These are phyloP conservation scores for Rhodeus uyekii DNA, from an alignment of 2,797 vertebrate species.

Conservation along the genomic window DNA sequence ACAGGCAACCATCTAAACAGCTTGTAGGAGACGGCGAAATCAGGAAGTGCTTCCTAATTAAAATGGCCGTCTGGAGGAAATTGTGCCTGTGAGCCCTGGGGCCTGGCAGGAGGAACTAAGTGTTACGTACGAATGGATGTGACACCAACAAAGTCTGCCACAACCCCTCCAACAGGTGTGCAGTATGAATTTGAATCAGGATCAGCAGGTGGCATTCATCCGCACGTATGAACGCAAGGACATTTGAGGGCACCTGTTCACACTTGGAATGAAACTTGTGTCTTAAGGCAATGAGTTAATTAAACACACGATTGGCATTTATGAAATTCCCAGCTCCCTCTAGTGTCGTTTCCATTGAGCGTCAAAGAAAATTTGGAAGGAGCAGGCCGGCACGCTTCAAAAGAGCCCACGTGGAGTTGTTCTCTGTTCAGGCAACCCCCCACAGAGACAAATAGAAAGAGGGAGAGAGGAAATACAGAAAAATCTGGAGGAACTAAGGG, in stretches of 20 bases:
- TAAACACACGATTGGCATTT: conserved; percentile 59
- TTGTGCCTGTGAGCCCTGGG: conserved; percentile 21
- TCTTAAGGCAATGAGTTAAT: conserved; percentile 71
- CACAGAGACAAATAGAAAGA: not conserved
- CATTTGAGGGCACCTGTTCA: conserved; percentile 52
- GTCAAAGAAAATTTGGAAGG: conserved; percentile 54
- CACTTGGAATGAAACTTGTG: conserved; percentile 45
- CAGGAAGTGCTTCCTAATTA: conserved; percentile 43
- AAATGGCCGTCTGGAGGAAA: conserved; percentile 44
- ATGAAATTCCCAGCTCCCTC: conserved; percentile 53
- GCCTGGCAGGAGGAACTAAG: conserved; percentile 29
- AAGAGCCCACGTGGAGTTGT: conserved; percentile 23
- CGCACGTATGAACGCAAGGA: conserved; percentile 24
- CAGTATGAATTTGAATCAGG: conserved; percentile 15
- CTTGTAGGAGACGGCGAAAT: conserved; percentile 34
- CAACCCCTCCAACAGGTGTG: conserved; percentile 34
- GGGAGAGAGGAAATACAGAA: not conserved
- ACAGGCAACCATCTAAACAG: conserved; percentile 39
- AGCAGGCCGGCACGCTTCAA: not conserved
- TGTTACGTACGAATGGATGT: not conserved
- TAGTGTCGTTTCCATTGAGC: conserved; percentile 49
- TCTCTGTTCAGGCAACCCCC: conserved; percentile 20
- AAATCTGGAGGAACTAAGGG: not conserved
- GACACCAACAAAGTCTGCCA: not conserved
- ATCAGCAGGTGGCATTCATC: conserved; percentile 35